These are phyloP conservation scores for Hipparchia semele DNA, from an alignment of 2,888 invertebrate species.

Conservation along the genomic window DNA sequence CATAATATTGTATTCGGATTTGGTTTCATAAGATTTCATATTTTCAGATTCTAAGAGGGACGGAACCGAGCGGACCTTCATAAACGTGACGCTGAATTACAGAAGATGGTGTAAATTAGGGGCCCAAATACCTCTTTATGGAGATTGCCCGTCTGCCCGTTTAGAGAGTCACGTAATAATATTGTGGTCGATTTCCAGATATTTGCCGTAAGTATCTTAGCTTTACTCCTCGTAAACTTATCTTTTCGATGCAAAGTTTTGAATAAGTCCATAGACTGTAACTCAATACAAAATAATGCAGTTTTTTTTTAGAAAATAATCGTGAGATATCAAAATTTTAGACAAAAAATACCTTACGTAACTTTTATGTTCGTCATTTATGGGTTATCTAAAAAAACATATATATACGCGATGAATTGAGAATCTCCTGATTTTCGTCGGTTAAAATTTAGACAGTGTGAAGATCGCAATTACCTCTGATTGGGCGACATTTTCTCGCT, in stretches of 20 bases:
- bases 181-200: conserved; percentile 63
- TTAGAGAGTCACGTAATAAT: conserved; percentile 77
- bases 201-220: conserved; percentile 41
- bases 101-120: conserved; percentile 78
- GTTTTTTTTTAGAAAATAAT: too few relatives aligned
- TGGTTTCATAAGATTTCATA: conserved; percentile 39
- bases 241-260: not conserved
- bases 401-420: too few relatives aligned
- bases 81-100: conserved; percentile 68
- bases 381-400: too few relatives aligned
- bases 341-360: too few relatives aligned
- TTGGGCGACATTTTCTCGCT: too few relatives aligned
- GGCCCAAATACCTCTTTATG: conserved; percentile 63
- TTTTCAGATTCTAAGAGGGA: conserved; percentile 50
- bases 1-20: conserved; percentile 21
- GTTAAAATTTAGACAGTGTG: too few relatives aligned
- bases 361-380: too few relatives aligned
- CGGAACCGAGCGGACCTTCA: conserved; percentile 60
- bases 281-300: too few relatives aligned
- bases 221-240: not conserved
- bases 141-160: conserved; percentile 70
- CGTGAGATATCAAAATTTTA: not conserved
- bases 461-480: too few relatives aligned
- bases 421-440: too few relatives aligned
- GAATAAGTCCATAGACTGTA: too few relatives aligned